A percentile compares a stretch with the other conserved stretches of the same genome.
phyloP scores from a whole-genome alignment of 1,140 invertebrate genomes.

The Melitaea cinxia region DNA sequence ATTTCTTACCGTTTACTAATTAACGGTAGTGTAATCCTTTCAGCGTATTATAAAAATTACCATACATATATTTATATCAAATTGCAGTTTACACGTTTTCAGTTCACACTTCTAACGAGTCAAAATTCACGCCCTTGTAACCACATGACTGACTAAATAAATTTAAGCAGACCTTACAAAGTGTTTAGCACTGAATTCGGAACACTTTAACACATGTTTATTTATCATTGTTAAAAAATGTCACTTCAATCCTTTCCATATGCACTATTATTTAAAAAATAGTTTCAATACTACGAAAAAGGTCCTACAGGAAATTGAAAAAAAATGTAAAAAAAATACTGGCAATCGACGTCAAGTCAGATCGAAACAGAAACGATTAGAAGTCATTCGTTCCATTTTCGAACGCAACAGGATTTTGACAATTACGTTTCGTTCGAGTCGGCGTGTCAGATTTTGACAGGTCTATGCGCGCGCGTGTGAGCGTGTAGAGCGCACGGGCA shows the following conservation, averaged over 20 bases:
- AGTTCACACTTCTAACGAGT: slow-evolving; percentile 72
- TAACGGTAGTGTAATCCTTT: slow-evolving; percentile 35
- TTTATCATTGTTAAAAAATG: slow-evolving; percentile 43
- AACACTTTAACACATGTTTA: slow-evolving; percentile 59
- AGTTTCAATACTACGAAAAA: slow-evolving; percentile 14
- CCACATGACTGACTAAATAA: slow-evolving; percentile 66
- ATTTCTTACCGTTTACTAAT: slow-evolving; percentile 24
- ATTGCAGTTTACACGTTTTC: slow-evolving; percentile 62
- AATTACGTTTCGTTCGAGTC: slow-evolving; percentile 50
- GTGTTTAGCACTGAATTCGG: slow-evolving; percentile 72
- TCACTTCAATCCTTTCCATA: slow-evolving; percentile 49
- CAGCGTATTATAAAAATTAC: slow-evolving; percentile 27
- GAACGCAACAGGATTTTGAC: slow-evolving; percentile 42
- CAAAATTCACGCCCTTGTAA: slow-evolving; percentile 76
- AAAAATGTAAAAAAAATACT: not conserved
- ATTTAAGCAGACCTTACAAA: slow-evolving; percentile 70
- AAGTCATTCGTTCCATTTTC: slow-evolving; percentile 61
- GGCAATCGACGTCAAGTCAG: slow-evolving; percentile 50
- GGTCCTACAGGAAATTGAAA: too few relatives aligned
- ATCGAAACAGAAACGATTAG: slow-evolving; percentile 52
- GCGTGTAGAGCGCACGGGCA: slow-evolving; percentile 73
- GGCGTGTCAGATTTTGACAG: slow-evolving; percentile 54
- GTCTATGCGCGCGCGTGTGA: slow-evolving; percentile 60
- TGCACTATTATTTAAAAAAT: slow-evolving; percentile 20
- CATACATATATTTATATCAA: slow-evolving; percentile 45